Percentiles rank a stretch among this genome's conserved stretches.
Evolutionary conservation across 1,140 invertebrate species (phyloP).

Genomic region (Phymastichus coffea): DNA sequence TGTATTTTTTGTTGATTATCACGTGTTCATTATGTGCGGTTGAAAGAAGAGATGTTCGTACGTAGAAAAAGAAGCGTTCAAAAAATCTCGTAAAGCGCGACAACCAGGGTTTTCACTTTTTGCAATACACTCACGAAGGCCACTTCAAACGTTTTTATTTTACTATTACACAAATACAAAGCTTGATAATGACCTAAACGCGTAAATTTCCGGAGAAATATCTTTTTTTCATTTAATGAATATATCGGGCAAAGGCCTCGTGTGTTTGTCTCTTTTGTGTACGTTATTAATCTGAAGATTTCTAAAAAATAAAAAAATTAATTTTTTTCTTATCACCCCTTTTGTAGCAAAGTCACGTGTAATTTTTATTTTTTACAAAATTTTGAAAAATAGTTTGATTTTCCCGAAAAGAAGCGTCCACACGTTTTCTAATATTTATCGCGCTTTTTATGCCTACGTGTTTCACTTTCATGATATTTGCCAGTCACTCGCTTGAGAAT

Average conservation of each 20-base stretch:
- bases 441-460: constrained; percentile 19
- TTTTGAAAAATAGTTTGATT: constrained; percentile 57
- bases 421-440: constrained; percentile 26
- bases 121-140: constrained; percentile 48
- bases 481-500: background rate
- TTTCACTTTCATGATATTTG: background rate
- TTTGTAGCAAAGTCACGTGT: constrained; percentile 37
- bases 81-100: constrained; percentile 39
- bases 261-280: constrained; percentile 40
- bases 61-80: constrained; percentile 7
- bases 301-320: constrained; percentile 31
- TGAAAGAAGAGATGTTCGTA: constrained; percentile 17
- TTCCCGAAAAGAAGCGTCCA: constrained; percentile 47
- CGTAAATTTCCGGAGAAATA: constrained; percentile 27
- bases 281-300: constrained; percentile 35
- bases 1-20: constrained; percentile 14
- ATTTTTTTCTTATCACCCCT: constrained; percentile 26
- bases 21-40: constrained; percentile 7
- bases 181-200: constrained; percentile 35
- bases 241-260: constrained; percentile 40
- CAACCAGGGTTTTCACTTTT: constrained; percentile 37
- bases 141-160: constrained; percentile 51
- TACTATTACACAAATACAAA: constrained; percentile 45
- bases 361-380: constrained; percentile 45
- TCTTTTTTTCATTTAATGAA: constrained; percentile 24